phyloP scores from a whole-genome alignment of 2,113 vertebrate genomes.

The Pardalotus punctatus region DNA sequence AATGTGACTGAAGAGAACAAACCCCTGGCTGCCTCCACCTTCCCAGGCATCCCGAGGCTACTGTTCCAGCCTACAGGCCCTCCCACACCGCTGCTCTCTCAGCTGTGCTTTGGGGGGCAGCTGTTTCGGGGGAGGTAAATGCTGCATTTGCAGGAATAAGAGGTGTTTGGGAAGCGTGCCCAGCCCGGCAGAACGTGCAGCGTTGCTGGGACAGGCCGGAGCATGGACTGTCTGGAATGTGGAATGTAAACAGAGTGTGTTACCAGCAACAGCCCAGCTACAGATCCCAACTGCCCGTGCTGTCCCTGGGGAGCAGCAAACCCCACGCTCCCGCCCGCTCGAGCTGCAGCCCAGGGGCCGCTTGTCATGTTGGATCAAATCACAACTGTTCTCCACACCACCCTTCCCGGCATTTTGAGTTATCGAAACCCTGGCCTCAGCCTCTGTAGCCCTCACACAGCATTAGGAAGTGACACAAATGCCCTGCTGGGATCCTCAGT shows the following conservation, averaged over 20 bases:
- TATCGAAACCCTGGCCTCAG: background rate
- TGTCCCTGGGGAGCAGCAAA: background rate
- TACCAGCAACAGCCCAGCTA: conserved; percentile 26
- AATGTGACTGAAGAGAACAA: background rate
- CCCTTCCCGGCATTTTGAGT: background rate
- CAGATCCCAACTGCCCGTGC: background rate
- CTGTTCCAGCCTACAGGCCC: background rate
- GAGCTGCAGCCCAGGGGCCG: background rate
- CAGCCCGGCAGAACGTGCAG: background rate
- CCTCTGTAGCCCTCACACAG: background rate
- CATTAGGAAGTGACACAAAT: background rate
- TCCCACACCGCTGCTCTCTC: background rate
- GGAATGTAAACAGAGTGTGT: conserved; percentile 46
- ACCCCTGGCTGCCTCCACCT: background rate
- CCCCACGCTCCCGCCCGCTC: background rate
- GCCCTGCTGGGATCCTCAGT: background rate
- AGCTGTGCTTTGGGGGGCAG: background rate
- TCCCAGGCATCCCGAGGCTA: background rate
- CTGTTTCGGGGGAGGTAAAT: background rate
- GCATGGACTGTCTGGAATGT: conserved; percentile 43
- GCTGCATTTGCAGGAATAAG: background rate
- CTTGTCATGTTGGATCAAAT: background rate
- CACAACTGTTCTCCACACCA: background rate
- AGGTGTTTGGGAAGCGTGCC: background rate
- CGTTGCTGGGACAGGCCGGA: background rate